These are phyloP conservation scores for Chelonus insularis DNA, from an alignment of 1,140 invertebrate species.

Conservation along the genomic window DNA sequence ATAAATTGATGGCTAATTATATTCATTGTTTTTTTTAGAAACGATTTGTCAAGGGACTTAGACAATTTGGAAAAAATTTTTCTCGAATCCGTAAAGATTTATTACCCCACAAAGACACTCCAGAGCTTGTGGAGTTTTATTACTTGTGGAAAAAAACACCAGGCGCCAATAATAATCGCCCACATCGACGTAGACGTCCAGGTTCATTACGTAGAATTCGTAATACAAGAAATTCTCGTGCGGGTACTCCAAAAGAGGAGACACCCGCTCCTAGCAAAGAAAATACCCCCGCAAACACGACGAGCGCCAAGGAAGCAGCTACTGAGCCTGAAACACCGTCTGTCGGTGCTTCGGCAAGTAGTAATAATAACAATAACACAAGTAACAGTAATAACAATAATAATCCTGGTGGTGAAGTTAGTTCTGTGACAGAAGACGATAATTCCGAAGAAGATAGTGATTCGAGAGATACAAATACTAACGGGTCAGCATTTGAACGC, in stretches of 20 bases:
- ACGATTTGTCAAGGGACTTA: slow-evolving; percentile 95
- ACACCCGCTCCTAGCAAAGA: slow-evolving; percentile 57
- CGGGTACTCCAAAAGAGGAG: slow-evolving; percentile 68
- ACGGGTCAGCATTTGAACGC: slow-evolving; percentile 45
- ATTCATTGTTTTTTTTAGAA: slow-evolving; percentile 66
- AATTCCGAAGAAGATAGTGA: slow-evolving; percentile 93
- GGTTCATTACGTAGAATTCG: slow-evolving; percentile 87
- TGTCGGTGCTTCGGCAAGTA: slow-evolving; percentile 33
- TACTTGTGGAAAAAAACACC: slow-evolving; percentile 99
- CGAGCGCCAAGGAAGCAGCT: slow-evolving; percentile 37
- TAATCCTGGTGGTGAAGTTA: slow-evolving; percentile 69
- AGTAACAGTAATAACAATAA: slow-evolving; percentile 35
- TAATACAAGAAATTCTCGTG: slow-evolving; percentile 73
- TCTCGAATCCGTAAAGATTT: slow-evolving; percentile 96
- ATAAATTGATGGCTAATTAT: no score
- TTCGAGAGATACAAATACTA: slow-evolving; percentile 72
- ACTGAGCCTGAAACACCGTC: slow-evolving; percentile 48
- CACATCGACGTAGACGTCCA: slow-evolving; percentile 84
- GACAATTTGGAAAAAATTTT: slow-evolving; percentile 99
- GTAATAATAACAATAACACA: slow-evolving; percentile 19
- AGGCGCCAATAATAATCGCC: slow-evolving; percentile 91
- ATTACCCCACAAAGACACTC: slow-evolving; percentile 93
- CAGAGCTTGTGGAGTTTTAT: slow-evolving; percentile 97
- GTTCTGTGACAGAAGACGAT: slow-evolving; percentile 93
- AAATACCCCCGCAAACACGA: slow-evolving; percentile 53